Percentiles rank a stretch among this genome's conserved stretches.
Evolutionary conservation across 2,113 vertebrate genomes (phyloP).

Genomic region (Channa argus): DNA sequence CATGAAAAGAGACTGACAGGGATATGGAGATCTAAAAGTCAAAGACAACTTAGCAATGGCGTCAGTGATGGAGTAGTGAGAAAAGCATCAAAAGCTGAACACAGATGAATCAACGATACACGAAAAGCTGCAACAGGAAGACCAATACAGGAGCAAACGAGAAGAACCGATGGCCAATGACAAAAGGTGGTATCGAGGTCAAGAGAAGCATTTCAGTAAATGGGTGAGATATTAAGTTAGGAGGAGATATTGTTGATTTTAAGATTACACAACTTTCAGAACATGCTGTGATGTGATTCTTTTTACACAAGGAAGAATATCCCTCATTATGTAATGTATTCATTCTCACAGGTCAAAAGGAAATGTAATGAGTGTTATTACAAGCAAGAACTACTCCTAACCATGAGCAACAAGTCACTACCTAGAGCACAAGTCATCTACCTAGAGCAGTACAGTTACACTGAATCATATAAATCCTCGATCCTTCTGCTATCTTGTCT

Average conservation of each 20-base stretch:
- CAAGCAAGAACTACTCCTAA: not conserved
- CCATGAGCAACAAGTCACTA: not conserved
- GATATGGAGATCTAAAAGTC: constrained; percentile 20
- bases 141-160: constrained; percentile 11
- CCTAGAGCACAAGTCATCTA: not conserved
- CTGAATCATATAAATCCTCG: not conserved
- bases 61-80: not conserved
- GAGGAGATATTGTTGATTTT: not conserved
- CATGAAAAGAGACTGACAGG: not conserved
- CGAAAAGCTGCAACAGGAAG: not conserved
- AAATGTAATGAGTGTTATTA: not conserved
- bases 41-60: not conserved
- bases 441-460: not conserved
- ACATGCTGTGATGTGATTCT: not conserved
- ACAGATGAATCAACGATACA: constrained; percentile 26
- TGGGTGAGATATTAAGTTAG: not conserved
- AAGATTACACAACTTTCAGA: not conserved
- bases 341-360: not conserved
- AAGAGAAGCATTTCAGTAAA: not conserved
- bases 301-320: not conserved
- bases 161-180: not conserved
- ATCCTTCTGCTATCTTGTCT: constrained; percentile 5
- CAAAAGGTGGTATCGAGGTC: not conserved
- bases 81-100: constrained; percentile 10
- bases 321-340: not conserved